Base-by-base conservation (phyloP, 2,113 vertebrate genomes). In the Typhlomys cinereus region DNA sequence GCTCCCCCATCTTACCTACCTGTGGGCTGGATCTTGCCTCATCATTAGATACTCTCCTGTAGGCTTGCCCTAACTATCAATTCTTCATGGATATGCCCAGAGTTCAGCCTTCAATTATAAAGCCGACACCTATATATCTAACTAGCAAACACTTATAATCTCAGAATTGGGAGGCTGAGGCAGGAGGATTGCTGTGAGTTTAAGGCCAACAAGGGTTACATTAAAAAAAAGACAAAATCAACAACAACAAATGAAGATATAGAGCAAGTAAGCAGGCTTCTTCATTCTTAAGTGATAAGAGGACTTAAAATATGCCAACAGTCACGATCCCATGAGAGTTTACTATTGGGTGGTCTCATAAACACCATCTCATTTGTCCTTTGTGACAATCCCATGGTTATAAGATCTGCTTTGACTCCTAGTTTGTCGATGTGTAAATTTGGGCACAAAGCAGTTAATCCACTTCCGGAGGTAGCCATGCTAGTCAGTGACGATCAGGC, bases 271-370 rank as follows among this genome's bases (percentile, higher is more conserved):
- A 64, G 14, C 62, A 39, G 7, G 46, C 46, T 29, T 74, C 41
- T 39, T 34, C 25, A 4, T 66, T 46, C 88, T 71, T 84, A 76
- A 79, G 41, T 20, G 1, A 34, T 3, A 46, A 39, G 31, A 44
- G 25, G 10, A 18, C 21, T 23, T 61, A n/a, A n/a, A n/a, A n/a
- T n/a, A 50, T 14, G 9, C 4, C 0, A 12, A 27, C 12, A 17
- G 44, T 36, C 44, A 31, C 5, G 23, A 31, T 44, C 31, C 41
- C 61, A 25, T 23, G 15, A 64, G 52, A n/a, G 54, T 18, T 41
- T n/a, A 29, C 59, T 61, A 1, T 27, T 62, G 17, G 41, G 14
- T 62, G 36, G 13, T 69, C n/a, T 50, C 75, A 74, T 13, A 52
- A 48, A 52, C 36, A 4, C 17, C 1, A 4, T 64, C 46, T 73